Percentiles rank a stretch among this genome's conserved stretches.
These are phyloP conservation scores for Dendronephthya gigantea DNA, from an alignment of 64 coral and sea anemone genomes.

Conservation along the genomic window DNA sequence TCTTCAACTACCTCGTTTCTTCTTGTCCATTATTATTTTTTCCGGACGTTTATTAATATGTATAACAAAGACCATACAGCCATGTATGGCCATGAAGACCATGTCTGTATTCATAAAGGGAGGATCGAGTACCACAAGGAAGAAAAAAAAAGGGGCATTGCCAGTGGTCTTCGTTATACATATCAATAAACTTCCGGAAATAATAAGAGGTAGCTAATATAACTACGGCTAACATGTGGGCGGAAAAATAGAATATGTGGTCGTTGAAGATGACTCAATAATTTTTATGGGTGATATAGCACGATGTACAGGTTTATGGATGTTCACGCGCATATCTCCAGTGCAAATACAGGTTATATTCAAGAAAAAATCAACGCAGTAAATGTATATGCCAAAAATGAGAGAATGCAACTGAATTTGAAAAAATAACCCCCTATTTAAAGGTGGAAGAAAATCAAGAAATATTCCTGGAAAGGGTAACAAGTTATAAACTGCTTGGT, in stretches of 20 bases:
- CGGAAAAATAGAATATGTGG: not conserved
- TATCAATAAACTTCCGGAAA: not conserved
- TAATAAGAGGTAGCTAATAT: not conserved
- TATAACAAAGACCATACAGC: too few species aligned
- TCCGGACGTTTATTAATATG: too few species aligned
- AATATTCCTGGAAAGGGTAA: not conserved
- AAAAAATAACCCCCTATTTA: not conserved
- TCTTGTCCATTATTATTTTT: too few species aligned
- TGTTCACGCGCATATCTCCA: not conserved
- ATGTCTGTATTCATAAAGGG: not conserved
- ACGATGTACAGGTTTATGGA: not conserved
- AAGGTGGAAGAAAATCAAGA: not conserved
- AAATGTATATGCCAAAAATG: not conserved
- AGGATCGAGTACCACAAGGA: not conserved
- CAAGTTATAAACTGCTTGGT: not conserved
- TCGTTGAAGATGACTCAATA: not conserved
- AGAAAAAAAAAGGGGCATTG: not conserved
- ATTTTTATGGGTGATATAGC: conserved; percentile 4
- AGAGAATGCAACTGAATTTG: not conserved
- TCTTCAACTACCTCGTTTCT: too few species aligned
- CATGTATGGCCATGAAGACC: not conserved
- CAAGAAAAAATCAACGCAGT: not conserved
- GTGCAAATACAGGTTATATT: not conserved
- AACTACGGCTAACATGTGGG: not conserved
- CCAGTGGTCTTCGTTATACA: conserved; percentile 1